Evolutionary conservation across 2,888 invertebrate species (phyloP), one percentile per base, ranked within the genome.

Genomic region (Venustoraphidia nigricollis): DNA sequence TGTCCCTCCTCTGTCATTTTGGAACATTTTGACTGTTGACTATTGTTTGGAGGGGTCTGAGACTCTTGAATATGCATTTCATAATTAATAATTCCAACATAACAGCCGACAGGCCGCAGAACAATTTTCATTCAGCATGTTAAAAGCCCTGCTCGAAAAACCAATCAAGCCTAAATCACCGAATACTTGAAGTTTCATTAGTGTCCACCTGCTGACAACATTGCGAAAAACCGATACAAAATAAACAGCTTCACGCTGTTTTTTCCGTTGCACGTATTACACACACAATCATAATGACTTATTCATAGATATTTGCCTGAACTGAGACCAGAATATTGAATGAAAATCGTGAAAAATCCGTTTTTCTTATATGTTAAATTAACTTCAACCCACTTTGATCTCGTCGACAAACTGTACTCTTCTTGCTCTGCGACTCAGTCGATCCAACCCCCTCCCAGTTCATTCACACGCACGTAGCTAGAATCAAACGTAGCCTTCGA

Each of bases 1-100:
- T 78, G 77, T 72, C 75, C 76, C 75, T 81, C 73, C 67, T 73
- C 73, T 68, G 69, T 72, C 74, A 74, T 75, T 72, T 72, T 73
- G 68, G 71, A 72, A 78, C 79, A 78, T 79, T 78, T 79, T 79
- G 79, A 79, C 76, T 76, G 75, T 72, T 75, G 77, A 76, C 72
- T 73, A 71, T 72, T 72, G 62, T 71, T 69, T 69, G 72, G 69
- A 70, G 71, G 71, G 70, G 74, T 73, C 50, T 53, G 55, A 54
- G 57, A 57, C 53, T 65, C 64, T 52, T 64, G 62, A 74, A 76
- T 76, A 75, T 75, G 77, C 77, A 77, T 77, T 69, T 77, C 77
- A 77, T 76, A 27, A 6, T 27, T 67, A 67, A 62, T 62, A 61
- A 61, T 58, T 65, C 55, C 60, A 59, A 58, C 56, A 55, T 59